A percentile compares a stretch with the other conserved stretches of the same genome.
Conservation (phyloP, 2,797 vertebrate species). For the Lacerta agilis region DNA sequence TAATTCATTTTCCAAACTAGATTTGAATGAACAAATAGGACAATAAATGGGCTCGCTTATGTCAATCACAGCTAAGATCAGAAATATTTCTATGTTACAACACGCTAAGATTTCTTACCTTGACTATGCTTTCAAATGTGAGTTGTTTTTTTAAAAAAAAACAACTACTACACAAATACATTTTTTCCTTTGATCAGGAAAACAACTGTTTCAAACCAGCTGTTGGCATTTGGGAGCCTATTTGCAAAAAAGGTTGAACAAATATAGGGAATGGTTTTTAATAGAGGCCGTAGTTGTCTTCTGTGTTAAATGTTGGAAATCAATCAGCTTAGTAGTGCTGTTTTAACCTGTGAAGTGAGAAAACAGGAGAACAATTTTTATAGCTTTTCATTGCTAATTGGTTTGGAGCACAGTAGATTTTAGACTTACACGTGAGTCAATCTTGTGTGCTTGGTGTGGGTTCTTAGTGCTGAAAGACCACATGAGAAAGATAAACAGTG, state of each 20-base stretch:
- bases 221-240: not conserved
- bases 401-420: not conserved
- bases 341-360: not conserved
- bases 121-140: not conserved
- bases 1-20: conserved; percentile 7
- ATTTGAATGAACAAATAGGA: not conserved
- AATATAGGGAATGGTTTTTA: not conserved
- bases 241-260: not conserved
- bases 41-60: not conserved
- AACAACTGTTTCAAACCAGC: not conserved
- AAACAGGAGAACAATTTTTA: not conserved
- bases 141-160: not conserved
- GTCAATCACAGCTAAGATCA: not conserved
- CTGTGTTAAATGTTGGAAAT: not conserved
- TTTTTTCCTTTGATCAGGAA: not conserved
- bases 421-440: not conserved
- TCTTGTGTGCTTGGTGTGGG: not conserved
- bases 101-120: not conserved
- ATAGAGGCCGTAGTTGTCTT: not conserved
- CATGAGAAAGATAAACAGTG: not conserved
- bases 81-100: not conserved
- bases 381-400: not conserved
- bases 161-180: not conserved
- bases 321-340: not conserved
- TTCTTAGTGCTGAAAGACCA: not conserved